Conservation (phyloP, 2,888 invertebrate species). For the Tricholauxania praeusta region DNA sequence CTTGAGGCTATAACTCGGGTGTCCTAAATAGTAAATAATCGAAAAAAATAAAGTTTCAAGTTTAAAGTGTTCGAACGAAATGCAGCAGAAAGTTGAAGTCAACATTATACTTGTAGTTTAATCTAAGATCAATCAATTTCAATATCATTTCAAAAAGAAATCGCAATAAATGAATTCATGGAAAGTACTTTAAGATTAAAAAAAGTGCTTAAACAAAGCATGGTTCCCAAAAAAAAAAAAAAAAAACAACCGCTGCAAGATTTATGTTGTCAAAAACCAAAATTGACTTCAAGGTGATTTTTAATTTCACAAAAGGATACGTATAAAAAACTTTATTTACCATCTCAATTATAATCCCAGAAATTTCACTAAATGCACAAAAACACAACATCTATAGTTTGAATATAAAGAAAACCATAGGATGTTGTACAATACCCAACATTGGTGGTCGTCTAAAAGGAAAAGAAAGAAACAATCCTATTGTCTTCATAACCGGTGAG, state of each 20-base stretch:
- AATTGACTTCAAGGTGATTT: constrained; percentile 29
- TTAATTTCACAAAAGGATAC: neutral
- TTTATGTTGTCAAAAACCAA: constrained; percentile 47
- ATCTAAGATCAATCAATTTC: no score
- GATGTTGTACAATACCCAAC: constrained; percentile 9
- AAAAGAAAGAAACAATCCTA: neutral
- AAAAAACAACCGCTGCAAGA: constrained; percentile 26
- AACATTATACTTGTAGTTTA: no score
- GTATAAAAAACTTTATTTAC: neutral
- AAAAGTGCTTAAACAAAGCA: no score
- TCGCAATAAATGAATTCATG: no score
- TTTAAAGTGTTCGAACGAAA: no score
- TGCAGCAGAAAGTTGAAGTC: no score
- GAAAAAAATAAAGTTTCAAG: no score
- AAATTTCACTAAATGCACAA: constrained; percentile 15
- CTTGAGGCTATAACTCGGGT: no score
- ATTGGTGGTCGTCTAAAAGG: constrained; percentile 20
- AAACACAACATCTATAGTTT: neutral
- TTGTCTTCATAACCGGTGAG: neutral
- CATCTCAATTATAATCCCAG: constrained; percentile 31
- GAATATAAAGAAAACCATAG: neutral
- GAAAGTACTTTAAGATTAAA: no score
- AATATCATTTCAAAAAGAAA: no score
- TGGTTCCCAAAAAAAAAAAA: no score
- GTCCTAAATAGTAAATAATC: no score